phyloP scores from a whole-genome alignment of 1,140 invertebrate species.

The Drosophila kepulauana region DNA sequence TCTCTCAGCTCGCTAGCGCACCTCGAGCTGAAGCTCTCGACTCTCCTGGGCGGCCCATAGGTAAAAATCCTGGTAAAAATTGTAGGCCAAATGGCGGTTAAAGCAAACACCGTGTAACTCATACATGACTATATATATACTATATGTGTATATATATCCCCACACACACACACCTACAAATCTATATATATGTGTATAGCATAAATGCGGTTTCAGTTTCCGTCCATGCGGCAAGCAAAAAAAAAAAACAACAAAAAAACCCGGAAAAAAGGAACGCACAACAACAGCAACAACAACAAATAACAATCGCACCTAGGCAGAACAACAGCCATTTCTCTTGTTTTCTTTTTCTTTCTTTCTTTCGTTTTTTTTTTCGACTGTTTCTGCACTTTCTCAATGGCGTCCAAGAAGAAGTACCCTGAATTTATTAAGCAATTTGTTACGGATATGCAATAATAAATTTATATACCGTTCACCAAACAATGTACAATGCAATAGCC shows the following conservation, averaged over 20 bases:
- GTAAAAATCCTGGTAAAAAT: slow-evolving; percentile 60
- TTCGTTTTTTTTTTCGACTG: slow-evolving; percentile 7
- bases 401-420: not conserved
- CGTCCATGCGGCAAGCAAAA: slow-evolving; percentile 45
- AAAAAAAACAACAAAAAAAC: slow-evolving; percentile 9
- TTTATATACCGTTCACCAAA: not conserved
- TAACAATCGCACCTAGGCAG: slow-evolving; percentile 45
- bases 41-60: slow-evolving; percentile 44
- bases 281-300: slow-evolving; percentile 28
- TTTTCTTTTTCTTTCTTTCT: slow-evolving; percentile 3
- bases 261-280: not conserved
- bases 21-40: slow-evolving; percentile 5
- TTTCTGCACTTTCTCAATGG: slow-evolving; percentile 12
- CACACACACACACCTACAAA: slow-evolving; percentile 16
- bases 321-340: slow-evolving; percentile 53
- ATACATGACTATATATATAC: slow-evolving; percentile 8
- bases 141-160: slow-evolving; percentile 1
- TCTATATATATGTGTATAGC: slow-evolving; percentile 35
- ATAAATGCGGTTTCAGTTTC: slow-evolving; percentile 74
- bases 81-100: slow-evolving; percentile 59
- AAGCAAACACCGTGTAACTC: slow-evolving; percentile 31
- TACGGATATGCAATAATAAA: slow-evolving; percentile 15
- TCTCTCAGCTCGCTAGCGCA: too few species aligned
- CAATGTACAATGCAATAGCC: not conserved
- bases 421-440: slow-evolving; percentile 14